phyloP scores from a whole-genome alignment of 1,140 invertebrate species.

The Diorhabda elongata region DNA sequence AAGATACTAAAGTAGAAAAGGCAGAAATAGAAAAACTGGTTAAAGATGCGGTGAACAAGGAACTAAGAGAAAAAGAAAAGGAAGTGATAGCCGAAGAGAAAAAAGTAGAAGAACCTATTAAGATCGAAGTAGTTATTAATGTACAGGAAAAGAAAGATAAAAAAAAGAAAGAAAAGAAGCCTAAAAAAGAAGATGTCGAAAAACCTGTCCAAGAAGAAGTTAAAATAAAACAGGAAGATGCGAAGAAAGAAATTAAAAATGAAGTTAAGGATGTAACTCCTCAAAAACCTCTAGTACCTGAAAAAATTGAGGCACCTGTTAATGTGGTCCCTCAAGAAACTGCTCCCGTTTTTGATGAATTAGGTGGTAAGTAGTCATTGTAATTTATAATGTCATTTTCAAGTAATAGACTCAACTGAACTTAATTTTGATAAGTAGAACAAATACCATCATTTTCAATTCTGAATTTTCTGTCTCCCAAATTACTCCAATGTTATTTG shows the following conservation, averaged over 20 bases:
- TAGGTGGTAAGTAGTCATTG: slow-evolving; percentile 55
- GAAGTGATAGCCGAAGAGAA: slow-evolving; percentile 42
- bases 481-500: slow-evolving; percentile 1
- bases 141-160: slow-evolving; percentile 49
- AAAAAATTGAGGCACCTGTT: not conserved
- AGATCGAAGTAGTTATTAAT: slow-evolving; percentile 44
- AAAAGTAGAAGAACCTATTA: slow-evolving; percentile 41
- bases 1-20: slow-evolving; percentile 27
- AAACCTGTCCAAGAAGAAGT: slow-evolving; percentile 18
- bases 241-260: slow-evolving; percentile 35
- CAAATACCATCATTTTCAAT: not conserved
- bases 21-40: slow-evolving; percentile 49
- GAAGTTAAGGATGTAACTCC: slow-evolving; percentile 41
- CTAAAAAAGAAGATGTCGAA: slow-evolving; percentile 35
- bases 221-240: not conserved
- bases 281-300: not conserved
- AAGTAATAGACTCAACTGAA: no score
- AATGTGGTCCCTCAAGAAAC: slow-evolving; percentile 34
- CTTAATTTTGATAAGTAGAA: not conserved
- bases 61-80: slow-evolving; percentile 47
- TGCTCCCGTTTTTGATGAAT: slow-evolving; percentile 58
- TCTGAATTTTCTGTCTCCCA: not conserved
- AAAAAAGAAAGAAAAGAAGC: slow-evolving; percentile 50
- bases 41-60: slow-evolving; percentile 53
- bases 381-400: not conserved